Conservation (phyloP, 2,113 vertebrate genomes). For the Campylomormyrus numenius region DNA sequence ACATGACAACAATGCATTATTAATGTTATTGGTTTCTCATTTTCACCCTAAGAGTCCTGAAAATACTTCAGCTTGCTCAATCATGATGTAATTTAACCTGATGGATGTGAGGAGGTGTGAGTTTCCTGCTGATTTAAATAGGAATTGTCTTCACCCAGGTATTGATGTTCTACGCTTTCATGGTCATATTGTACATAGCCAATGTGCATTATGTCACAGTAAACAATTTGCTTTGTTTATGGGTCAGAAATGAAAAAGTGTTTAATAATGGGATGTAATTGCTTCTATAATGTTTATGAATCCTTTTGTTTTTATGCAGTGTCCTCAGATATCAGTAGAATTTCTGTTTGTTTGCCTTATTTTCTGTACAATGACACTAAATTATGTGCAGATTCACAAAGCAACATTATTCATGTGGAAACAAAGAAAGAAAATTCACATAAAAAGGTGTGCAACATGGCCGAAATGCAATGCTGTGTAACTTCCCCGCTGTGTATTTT, state of each 20-base stretch:
- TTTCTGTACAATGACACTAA: background rate
- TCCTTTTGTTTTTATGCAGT: background rate
- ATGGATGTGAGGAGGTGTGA: background rate
- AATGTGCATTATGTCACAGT: background rate
- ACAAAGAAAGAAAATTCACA: background rate
- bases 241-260: background rate
- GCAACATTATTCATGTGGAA: background rate
- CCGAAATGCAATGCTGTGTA: background rate
- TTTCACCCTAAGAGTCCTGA: background rate
- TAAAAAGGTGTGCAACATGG: background rate
- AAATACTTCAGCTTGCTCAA: background rate
- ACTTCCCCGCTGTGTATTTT: background rate
- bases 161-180: background rate
- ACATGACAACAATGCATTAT: conserved; percentile 3
- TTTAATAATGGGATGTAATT: background rate
- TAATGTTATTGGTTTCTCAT: background rate
- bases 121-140: background rate
- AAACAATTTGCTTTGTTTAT: background rate
- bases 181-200: background rate
- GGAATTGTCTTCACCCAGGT: background rate
- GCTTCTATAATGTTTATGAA: background rate
- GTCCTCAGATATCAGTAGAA: background rate
- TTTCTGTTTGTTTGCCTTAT: background rate
- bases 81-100: background rate
- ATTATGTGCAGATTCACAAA: background rate